Base-by-base conservation (phyloP, 1,140 invertebrate species). In the Platyscapa corneri region DNA sequence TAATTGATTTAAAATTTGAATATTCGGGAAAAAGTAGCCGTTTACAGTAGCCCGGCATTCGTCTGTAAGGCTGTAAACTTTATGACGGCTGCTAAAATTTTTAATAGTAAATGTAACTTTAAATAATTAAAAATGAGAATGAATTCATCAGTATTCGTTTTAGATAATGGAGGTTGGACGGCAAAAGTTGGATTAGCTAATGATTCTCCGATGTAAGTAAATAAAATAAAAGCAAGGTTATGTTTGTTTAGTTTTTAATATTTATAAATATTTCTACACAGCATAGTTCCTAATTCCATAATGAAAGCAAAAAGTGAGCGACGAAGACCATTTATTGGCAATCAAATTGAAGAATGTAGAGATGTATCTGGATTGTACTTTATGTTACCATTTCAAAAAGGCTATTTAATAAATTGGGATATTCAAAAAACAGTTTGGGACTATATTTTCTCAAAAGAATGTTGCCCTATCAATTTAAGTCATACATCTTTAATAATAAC, bases 281-380 rank as follows among this genome's bases (percentile, higher is more conserved):
- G 97, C 90, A 89, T 97, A 27, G 95, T 99, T 88, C 98, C 98
- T 6, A 99, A 99, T 92, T 98, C 97, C 89, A 98, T 99, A 53
- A 98, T 98, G 95, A 99, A 99, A 95, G 98, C 98, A 0, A 99
- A 99, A 93, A 98, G 97, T 88, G 99, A 99, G 91, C 93, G 97
- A 79, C 95, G 98, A 1, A 95, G 99, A 83, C 96, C 97, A 2
- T 99, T 99, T 91, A 96, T 99, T 72, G 98, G 97, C 0, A 96
- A 97, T 92, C 98, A 97, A 94, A 96, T 99, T 34, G 97, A 99
- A 85, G 98, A 99, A 87, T 99, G 98, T 90, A 95, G 98, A 75
- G 99, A 99, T 92, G 96, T 97, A 6, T 99, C 98, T 0, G 97
- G 98, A 3, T 92, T 99, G 0, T 99, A 96, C 93, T 99, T 98